Percentiles rank a stretch among this genome's conserved stretches.
Evolutionary conservation across 2,888 invertebrate species (phyloP).

Genomic region (Cremastinae sp.): DNA sequence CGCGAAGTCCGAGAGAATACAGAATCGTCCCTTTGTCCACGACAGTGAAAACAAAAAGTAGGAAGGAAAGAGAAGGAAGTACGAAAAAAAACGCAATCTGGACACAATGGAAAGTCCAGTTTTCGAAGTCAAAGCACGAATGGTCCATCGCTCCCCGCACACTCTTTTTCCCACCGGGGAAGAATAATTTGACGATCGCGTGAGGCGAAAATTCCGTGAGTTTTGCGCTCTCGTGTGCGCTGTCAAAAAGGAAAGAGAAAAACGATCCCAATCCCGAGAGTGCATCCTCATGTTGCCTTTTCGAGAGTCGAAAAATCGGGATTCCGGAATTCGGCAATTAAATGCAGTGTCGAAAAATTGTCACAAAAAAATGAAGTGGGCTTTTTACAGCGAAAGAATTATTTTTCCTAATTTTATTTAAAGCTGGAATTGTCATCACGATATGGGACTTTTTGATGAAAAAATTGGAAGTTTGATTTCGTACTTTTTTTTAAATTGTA

Average conservation of each 20-base stretch:
- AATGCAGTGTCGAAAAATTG: no score
- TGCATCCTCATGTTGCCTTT: not conserved
- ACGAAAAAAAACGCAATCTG: slow-evolving; percentile 31
- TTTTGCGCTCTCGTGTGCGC: not conserved
- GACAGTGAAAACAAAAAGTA: slow-evolving; percentile 8
- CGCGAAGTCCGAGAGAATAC: slow-evolving; percentile 38
- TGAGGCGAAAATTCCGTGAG: slow-evolving; percentile 44
- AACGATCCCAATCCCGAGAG: not conserved
- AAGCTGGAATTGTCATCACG: no score
- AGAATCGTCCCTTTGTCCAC: slow-evolving; percentile 56
- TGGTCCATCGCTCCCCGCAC: slow-evolving; percentile 41
- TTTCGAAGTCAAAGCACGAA: slow-evolving; percentile 59
- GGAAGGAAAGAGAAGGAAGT: not conserved
- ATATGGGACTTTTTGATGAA: no score
- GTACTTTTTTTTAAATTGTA: no score
- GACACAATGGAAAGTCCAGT: slow-evolving; percentile 55
- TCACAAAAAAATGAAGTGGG: no score
- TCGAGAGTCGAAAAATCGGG: not conserved
- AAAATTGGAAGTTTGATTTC: no score
- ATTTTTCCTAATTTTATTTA: no score
- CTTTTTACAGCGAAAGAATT: no score
- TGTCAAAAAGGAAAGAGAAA: slow-evolving; percentile 3
- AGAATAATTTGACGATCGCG: slow-evolving; percentile 53
- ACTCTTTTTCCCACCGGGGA: slow-evolving; percentile 21
- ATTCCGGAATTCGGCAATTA: no score